These are phyloP conservation scores for Ptychadena robeensis DNA, from an alignment of 2,797 vertebrate genomes.

Conservation along the genomic window DNA sequence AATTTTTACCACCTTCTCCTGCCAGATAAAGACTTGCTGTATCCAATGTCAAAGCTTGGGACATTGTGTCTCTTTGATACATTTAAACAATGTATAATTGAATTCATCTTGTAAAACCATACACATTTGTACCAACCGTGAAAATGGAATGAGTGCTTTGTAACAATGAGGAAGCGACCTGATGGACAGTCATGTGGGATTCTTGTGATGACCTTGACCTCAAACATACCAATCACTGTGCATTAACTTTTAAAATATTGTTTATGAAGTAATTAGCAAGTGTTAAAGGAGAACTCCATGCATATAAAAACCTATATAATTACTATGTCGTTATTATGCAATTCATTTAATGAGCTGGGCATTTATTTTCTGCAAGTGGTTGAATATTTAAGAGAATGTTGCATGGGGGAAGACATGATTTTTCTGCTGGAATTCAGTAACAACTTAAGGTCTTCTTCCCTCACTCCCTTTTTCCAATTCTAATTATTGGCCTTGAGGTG, in stretches of 20 bases:
- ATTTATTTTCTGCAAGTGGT: too few relatives aligned
- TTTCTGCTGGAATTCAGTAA: too few relatives aligned
- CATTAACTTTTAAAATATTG: neutral
- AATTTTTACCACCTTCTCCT: conserved; percentile 71
- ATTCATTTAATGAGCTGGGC: too few relatives aligned
- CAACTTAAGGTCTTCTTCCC: too few relatives aligned
- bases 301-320: neutral
- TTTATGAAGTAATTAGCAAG: neutral
- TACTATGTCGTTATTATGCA: too few relatives aligned
- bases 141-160: conserved; percentile 54
- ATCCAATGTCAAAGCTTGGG: conserved; percentile 77
- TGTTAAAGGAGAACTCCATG: neutral
- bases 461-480: too few relatives aligned
- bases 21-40: conserved; percentile 68
- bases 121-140: conserved; percentile 48
- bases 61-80: conserved; percentile 70
- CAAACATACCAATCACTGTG: neutral
- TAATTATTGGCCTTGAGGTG: too few relatives aligned
- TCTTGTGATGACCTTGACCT: conserved; percentile 19
- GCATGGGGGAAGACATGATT: too few relatives aligned
- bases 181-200: conserved; percentile 8
- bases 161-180: conserved; percentile 11
- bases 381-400: too few relatives aligned
- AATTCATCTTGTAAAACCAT: conserved; percentile 61
- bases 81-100: conserved; percentile 60